phyloP scores from a whole-genome alignment of 2,797 vertebrate species.

The Chelonia mydas region DNA sequence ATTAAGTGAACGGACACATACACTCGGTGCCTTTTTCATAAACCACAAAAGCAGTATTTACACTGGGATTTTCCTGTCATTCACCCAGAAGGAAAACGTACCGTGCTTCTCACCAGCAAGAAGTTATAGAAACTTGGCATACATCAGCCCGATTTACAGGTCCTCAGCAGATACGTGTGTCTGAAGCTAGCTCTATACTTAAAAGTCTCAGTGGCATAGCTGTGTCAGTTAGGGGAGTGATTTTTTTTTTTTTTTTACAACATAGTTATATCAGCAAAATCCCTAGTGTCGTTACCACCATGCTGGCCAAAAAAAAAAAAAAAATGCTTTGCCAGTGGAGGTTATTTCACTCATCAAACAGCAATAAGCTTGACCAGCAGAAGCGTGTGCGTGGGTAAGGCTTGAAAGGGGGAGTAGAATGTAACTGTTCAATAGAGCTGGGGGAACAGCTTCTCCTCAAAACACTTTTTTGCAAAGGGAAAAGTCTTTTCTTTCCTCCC shows the following conservation, averaged over 20 bases:
- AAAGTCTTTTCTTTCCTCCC: not conserved
- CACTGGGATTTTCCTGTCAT: not conserved
- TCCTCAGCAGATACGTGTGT: fast-evolving
- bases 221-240: not conserved
- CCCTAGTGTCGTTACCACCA: not conserved
- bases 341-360: not conserved
- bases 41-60: not conserved
- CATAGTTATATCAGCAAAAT: not conserved
- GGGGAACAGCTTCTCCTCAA: not conserved
- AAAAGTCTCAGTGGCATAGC: not conserved
- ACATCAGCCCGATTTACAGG: not conserved
- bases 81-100: not conserved
- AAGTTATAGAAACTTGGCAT: not conserved
- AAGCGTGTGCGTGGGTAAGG: not conserved
- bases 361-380: not conserved
- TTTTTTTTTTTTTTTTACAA: not conserved
- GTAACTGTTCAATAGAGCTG: not conserved
- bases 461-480: not conserved
- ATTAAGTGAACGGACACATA: not conserved
- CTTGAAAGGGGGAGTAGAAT: not conserved
- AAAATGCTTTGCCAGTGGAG: not conserved
- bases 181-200: not conserved
- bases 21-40: fast-evolving
- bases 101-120: not conserved
- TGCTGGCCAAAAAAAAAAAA: not conserved